Conservation (phyloP, 2,888 invertebrate species). For the Apeira syringaria region DNA sequence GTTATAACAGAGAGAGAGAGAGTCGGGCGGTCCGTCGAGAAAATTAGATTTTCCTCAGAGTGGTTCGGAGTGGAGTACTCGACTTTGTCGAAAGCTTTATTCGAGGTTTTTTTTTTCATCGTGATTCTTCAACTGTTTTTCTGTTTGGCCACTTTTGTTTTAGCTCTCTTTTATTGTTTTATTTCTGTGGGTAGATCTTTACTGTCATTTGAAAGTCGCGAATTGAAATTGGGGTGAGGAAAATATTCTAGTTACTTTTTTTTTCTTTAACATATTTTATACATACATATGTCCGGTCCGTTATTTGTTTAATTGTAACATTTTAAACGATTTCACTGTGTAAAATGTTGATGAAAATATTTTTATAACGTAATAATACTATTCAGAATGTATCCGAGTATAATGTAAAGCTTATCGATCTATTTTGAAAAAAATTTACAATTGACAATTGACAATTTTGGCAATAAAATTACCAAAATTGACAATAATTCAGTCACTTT, state of each 20-base stretch:
- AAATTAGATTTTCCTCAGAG: constrained; percentile 79
- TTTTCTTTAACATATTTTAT: not conserved
- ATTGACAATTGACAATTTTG: too few species aligned
- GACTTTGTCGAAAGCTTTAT: constrained; percentile 74
- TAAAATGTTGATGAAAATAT: too few species aligned
- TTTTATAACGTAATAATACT: too few species aligned
- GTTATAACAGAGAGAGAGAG: constrained; percentile 59
- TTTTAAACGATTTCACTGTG: too few species aligned
- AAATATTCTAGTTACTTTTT: not conserved
- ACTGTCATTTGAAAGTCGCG: constrained; percentile 47
- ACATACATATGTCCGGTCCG: not conserved
- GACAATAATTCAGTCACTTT: too few species aligned
- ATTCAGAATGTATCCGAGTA: too few species aligned
- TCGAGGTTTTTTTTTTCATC: constrained; percentile 58
- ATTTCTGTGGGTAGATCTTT: constrained; percentile 59
- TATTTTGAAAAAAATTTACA: too few species aligned
- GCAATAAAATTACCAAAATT: too few species aligned
- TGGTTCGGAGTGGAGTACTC: constrained; percentile 68
- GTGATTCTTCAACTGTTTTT: constrained; percentile 71
- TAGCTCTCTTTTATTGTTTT: constrained; percentile 61
- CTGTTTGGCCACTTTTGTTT: constrained; percentile 69
- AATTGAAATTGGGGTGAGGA: constrained; percentile 46
- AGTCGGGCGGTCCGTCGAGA: constrained; percentile 66
- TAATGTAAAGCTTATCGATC: too few species aligned
- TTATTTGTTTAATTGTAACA: too few species aligned